phyloP scores from a whole-genome alignment of 2,113 vertebrate species.

The Proteles cristata region DNA sequence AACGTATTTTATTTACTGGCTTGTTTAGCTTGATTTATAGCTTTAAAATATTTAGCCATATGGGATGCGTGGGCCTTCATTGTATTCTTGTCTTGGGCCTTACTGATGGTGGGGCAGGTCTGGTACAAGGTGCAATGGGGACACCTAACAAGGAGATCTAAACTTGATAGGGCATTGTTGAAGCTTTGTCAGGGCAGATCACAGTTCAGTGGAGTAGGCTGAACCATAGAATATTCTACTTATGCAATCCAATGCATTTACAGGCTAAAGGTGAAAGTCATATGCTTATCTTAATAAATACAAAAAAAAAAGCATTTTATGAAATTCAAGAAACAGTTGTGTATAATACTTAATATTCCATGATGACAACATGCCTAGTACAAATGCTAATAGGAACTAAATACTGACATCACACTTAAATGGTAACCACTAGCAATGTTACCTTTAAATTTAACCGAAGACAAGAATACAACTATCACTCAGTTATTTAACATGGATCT shows the following conservation, averaged over 20 bases:
- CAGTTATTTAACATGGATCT: background rate
- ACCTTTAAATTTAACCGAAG: conserved; percentile 26
- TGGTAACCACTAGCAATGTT: background rate
- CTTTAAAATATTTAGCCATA: conserved; percentile 61
- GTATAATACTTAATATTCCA: background rate
- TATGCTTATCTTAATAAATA: background rate
- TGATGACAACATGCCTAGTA: background rate
- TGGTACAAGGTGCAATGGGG: background rate
- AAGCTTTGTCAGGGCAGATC: background rate
- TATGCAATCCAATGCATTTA: background rate
- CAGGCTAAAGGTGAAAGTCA: background rate
- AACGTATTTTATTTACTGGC: conserved; percentile 30
- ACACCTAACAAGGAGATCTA: background rate
- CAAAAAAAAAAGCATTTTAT: background rate
- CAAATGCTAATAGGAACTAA: background rate
- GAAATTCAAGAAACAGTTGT: background rate
- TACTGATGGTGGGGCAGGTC: background rate
- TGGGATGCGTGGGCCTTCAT: background rate
- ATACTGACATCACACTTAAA: background rate
- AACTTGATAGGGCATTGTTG: background rate
- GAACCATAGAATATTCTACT: background rate
- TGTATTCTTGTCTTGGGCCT: conserved; percentile 5
- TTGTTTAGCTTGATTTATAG: conserved; percentile 17
- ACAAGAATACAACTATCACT: background rate
- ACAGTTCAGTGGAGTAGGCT: background rate